phyloP scores from a whole-genome alignment of 2,888 invertebrate genomes.

The Caenorhabditis macrosperma region DNA sequence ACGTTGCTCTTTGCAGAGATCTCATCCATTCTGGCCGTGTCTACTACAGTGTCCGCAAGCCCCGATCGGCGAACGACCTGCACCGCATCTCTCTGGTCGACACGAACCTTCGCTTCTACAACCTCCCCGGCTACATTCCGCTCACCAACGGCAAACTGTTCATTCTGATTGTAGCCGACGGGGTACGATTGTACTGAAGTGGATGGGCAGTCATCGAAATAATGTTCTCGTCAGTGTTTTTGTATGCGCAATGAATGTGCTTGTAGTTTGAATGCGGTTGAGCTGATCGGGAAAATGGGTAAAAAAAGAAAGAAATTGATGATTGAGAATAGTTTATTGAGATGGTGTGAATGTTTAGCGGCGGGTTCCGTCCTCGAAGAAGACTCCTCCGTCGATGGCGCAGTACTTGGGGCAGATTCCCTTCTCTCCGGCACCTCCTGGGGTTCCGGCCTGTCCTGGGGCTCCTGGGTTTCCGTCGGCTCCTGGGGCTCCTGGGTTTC shows the following conservation, averaged over 20 bases:
- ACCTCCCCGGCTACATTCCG: slow-evolving; percentile 22
- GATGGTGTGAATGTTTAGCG: slow-evolving; percentile 16
- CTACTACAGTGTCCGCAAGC: slow-evolving; percentile 31
- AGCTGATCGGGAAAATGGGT: too few relatives aligned
- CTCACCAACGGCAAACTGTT: slow-evolving; percentile 8
- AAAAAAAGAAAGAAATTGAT: not conserved
- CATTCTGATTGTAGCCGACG: slow-evolving; percentile 8
- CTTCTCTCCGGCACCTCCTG: too few relatives aligned
- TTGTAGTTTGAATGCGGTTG: not conserved
- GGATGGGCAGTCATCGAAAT: not conserved
- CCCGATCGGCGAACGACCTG: slow-evolving; percentile 5
- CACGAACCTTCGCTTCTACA: slow-evolving; percentile 50
- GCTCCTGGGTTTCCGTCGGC: slow-evolving; percentile 63
- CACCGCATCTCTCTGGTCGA: slow-evolving; percentile 28
- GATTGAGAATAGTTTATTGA: slow-evolving; percentile 35
- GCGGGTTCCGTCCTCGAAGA: slow-evolving; percentile 78
- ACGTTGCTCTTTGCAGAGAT: too few relatives aligned
- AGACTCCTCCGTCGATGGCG: slow-evolving; percentile 78
- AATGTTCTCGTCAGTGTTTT: not conserved
- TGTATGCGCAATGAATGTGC: not conserved
- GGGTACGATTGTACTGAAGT: not conserved
- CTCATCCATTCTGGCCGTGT: not conserved
- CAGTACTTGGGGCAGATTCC: slow-evolving; percentile 77
- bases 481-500: slow-evolving; percentile 66
- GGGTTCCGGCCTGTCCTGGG: slow-evolving; percentile 68